Percentiles rank a stretch among this genome's conserved stretches.
Conservation (phyloP, 1,140 invertebrate genomes). For the Plectrocnemia conspersa region DNA sequence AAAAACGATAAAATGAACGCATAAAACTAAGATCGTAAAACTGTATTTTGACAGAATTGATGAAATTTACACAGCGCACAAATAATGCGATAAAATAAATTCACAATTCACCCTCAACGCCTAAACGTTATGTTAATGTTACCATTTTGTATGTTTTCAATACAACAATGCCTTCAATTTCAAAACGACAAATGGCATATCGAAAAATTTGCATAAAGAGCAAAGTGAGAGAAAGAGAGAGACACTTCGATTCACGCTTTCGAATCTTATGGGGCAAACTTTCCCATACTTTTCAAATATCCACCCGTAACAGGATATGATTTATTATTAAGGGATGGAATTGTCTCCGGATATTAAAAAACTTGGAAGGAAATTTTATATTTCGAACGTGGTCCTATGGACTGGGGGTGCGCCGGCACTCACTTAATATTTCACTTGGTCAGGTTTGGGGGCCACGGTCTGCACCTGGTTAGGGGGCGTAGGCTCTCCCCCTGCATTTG, state of each 20-base stretch:
- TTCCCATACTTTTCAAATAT: slow-evolving; percentile 22
- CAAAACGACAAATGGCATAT: neutral
- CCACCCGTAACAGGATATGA: slow-evolving; percentile 29
- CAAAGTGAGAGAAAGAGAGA: neutral
- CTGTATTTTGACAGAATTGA: no score
- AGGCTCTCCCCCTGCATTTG: slow-evolving; percentile 16
- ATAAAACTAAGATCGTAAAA: no score
- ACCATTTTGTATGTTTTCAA: no score
- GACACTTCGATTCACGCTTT: no score
- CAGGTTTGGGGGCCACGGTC: slow-evolving; percentile 13
- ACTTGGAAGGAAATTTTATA: slow-evolving; percentile 32
- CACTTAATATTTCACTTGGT: slow-evolving; percentile 18
- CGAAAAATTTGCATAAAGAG: neutral
- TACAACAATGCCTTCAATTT: no score
- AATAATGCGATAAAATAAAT: no score
- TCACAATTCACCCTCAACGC: no score
- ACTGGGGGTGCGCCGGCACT: neutral
- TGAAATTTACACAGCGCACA: no score
- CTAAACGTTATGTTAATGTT: no score
- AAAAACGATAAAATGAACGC: no score
- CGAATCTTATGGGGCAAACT: slow-evolving; percentile 2
- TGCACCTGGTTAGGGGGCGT: slow-evolving; percentile 12
- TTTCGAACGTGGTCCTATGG: slow-evolving; percentile 20
- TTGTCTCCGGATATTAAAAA: slow-evolving; percentile 35
- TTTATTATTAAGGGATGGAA: slow-evolving; percentile 32